Conservation (phyloP, 2,113 vertebrate genomes). For the Eretmochelys imbricata region DNA sequence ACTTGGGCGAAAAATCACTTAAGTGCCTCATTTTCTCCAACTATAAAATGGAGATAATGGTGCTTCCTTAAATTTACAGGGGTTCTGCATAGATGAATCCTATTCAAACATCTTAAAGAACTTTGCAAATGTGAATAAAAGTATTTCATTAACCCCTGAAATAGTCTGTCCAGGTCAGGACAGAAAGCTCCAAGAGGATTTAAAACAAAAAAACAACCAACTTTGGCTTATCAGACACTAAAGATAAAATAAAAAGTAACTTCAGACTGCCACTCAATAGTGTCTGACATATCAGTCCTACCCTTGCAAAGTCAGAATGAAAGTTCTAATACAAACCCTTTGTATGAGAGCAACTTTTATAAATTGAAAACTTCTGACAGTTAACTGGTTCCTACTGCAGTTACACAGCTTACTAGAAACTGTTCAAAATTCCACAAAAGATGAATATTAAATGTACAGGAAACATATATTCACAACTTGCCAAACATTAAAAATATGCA, state of each 20-base stretch:
- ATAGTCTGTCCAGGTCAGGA: not conserved
- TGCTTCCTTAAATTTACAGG: not conserved
- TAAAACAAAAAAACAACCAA: not conserved
- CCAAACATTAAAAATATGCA: constrained; percentile 58
- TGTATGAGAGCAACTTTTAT: constrained; percentile 23
- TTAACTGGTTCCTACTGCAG: constrained; percentile 35
- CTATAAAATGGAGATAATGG: not conserved
- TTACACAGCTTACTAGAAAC: constrained; percentile 35
- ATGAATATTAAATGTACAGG: constrained; percentile 38
- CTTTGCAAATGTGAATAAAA: not conserved
- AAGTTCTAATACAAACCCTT: not conserved
- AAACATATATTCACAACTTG: constrained; percentile 34
- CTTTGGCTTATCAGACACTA: not conserved
- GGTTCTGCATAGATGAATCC: not conserved
- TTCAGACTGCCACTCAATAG: not conserved
- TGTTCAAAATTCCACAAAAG: constrained; percentile 43
- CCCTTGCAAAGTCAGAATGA: constrained; percentile 15
- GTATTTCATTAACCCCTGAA: not conserved
- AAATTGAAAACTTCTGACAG: constrained; percentile 47
- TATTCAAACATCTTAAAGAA: not conserved
- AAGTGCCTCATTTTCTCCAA: not conserved
- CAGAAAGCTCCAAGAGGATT: not conserved
- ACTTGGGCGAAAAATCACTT: not conserved
- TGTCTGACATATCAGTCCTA: not conserved
- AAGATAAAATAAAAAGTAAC: not conserved